Base-by-base conservation (phyloP, 2,797 vertebrate genomes). In the Semaprochilodus insignis region DNA sequence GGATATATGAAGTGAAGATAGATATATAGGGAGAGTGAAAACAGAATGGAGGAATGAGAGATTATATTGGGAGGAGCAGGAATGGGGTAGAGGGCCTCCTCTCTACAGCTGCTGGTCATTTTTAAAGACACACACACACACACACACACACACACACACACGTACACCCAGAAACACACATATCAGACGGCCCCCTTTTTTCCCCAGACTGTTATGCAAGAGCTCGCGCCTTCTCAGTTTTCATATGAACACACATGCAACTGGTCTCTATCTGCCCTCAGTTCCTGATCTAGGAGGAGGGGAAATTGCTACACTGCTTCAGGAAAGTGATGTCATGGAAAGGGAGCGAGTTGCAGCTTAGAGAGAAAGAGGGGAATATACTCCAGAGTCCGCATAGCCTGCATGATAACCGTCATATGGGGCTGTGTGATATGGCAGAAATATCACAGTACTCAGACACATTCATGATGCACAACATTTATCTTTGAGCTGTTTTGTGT, bases 71-170 rank as follows among this genome's bases (percentile, higher is more conserved):
- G 0, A 57, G 31, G 73, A 59, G 44, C 23, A 54, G 65, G 27
- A 81, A 76, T 67, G n/a, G 16, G 62, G 65, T 80, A 71, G 19
- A 77, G 36, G 72, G 14, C 27, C 52, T 74, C 77, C 57, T 34
- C 51, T 2, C 21, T 76, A 74, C 67, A 70, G 81, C 59, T 80
- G 69, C 69, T 79, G 17, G 15, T 74, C 13, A 83, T 78, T 85
- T 74, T 76, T 70, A 60, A 62, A 67, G 44, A 11, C 54, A 59
- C 52, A n/a, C 52, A 59, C 66, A 70, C 66, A 70, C 40, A 70
- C 19, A 52, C 21, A 52, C 13, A 52, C 16, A 69, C 36, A 55
- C n/a, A 54, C 21, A 23, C 8, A 40, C 40, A 40, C 40, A 19
- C 60, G 6, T 19, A 34, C 60, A 51, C 60, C 16, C 4, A 31